phyloP scores from a whole-genome alignment of 1,140 invertebrate species.

The Lordiphosa stackelbergi region DNA sequence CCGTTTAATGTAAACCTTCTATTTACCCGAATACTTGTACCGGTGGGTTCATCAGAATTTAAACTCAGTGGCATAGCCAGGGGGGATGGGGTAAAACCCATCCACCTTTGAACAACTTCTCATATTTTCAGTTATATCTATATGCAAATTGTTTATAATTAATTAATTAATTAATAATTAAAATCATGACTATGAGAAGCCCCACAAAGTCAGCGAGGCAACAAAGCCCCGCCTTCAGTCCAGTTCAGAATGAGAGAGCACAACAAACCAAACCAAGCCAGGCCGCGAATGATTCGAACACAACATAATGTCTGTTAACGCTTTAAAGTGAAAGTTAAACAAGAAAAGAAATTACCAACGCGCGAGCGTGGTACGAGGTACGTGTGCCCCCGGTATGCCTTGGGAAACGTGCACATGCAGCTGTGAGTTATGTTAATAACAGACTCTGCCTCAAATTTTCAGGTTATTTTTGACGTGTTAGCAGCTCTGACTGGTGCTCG shows the following conservation, averaged over 20 bases:
- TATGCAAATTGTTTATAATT: too few species aligned
- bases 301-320: slow-evolving; percentile 27
- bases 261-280: slow-evolving; percentile 22
- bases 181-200: slow-evolving; percentile 9
- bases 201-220: slow-evolving; percentile 18
- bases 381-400: not conserved
- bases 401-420: slow-evolving; percentile 33
- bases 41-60: too few species aligned
- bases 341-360: slow-evolving; percentile 33
- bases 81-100: too few species aligned
- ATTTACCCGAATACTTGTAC: too few species aligned
- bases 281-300: slow-evolving; percentile 1
- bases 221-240: slow-evolving; percentile 6
- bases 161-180: too few species aligned
- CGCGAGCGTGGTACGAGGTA: not conserved
- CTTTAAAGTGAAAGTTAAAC: slow-evolving; percentile 59
- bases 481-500: slow-evolving; percentile 26
- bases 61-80: too few species aligned
- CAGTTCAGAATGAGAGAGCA: slow-evolving; percentile 29
- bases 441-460: slow-evolving; percentile 16
- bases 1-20: too few species aligned
- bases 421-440: slow-evolving; percentile 42
- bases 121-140: too few species aligned
- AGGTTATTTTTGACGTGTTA: slow-evolving; percentile 70
- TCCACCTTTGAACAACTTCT: too few species aligned